Base-by-base conservation (phyloP, 2,888 invertebrate genomes). In the Rhyacophila evoluta region DNA sequence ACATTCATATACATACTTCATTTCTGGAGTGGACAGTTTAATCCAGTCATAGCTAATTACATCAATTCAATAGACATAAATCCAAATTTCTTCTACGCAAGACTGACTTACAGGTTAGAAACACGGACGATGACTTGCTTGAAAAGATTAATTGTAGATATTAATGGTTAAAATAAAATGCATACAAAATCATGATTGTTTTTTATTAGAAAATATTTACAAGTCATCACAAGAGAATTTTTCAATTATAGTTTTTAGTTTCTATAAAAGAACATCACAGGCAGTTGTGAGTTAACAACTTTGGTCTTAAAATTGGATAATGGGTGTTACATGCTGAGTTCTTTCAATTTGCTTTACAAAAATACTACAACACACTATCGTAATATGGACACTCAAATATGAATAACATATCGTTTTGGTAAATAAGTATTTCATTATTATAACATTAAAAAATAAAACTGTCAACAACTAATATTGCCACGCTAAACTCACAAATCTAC, bases 231-330 rank as follows among this genome's bases (percentile, higher is more conserved):
- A 78, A 78, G 74, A 55, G 55, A 41, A 75, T 75, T 78, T 75
- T 75, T 75, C 27, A 15, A 68, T 73, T 77, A 77, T 55, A 72
- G 41, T 38, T 72, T 41, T 72, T 70, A 68, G 68, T 68, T 38
- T 73, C 73, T 77, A 77, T 37, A 77, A 55, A 37, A 73, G 77
- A 77, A 77, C 77, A 77, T 77, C 77, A 77, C 77, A 77, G 77
- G 71, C 77, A 73, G 77, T 73, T 38, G 77, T 77, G 77, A 77
- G 77, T 77, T 33, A 73, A 77, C 69, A 69, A 77, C 73, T 77
- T 77, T 77, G 77, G 77, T 55, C 55, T 55, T 19, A 25, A 55
- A 55, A 55, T 55, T 55, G 19, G 55, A 55, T 55, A 55, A 25
- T 10, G 55, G 55, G 55, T 55, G 55, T 55, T 55, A 55, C 55